Conservation (phyloP, 2,888 invertebrate species). For the Leucania comma region DNA sequence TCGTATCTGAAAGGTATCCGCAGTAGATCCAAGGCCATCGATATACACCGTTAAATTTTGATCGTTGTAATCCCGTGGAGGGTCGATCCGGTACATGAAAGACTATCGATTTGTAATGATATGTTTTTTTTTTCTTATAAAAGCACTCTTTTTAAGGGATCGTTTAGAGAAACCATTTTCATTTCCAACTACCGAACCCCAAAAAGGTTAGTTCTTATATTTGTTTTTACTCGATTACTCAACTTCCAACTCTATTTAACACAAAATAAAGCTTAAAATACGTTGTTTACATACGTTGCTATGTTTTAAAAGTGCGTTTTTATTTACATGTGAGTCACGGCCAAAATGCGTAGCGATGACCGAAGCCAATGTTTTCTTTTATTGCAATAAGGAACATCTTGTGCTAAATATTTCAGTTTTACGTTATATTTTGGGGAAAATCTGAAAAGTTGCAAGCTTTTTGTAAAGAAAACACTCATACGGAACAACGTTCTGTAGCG, state of each 20-base stretch:
- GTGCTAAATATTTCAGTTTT: conserved; percentile 14
- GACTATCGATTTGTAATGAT: no score
- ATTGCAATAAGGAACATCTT: conserved; percentile 48
- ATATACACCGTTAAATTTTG: no score
- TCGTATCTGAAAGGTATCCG: no score
- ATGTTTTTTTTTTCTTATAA: no score
- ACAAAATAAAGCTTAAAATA: conserved; percentile 40
- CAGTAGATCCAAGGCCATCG: no score
- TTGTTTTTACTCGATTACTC: conserved; percentile 14
- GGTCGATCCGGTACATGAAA: no score
- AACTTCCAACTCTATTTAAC: conserved; percentile 29
- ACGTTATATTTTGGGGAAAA: neutral
- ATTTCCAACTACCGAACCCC: conserved; percentile 27
- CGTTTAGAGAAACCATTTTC: neutral
- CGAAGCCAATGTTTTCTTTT: conserved; percentile 50
- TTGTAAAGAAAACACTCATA: no score
- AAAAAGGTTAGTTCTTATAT: conserved; percentile 46
- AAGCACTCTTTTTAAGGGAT: neutral
- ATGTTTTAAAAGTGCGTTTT: conserved; percentile 65
- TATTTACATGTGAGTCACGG: conserved; percentile 65
- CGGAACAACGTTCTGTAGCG: no score
- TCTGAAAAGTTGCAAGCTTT: neutral
- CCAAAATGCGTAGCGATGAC: conserved; percentile 59
- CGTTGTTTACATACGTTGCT: conserved; percentile 30
- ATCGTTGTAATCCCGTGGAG: no score